A percentile compares a stretch with the other conserved stretches of the same genome.
phyloP scores from a whole-genome alignment of 2,888 invertebrate species.

The Agriopis marginaria region DNA sequence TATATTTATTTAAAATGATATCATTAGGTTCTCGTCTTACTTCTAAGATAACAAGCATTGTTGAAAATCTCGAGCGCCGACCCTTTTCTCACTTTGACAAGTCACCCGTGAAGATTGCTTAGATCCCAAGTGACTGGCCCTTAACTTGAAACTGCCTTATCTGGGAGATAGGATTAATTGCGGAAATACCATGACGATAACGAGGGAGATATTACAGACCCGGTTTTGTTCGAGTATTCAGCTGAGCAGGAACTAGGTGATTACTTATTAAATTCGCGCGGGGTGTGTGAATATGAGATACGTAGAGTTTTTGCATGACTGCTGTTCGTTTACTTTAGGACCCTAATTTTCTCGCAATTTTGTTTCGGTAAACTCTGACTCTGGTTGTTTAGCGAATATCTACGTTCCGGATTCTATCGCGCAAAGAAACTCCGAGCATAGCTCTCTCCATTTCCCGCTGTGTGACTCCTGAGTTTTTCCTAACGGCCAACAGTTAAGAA shows the following conservation, averaged over 20 bases:
- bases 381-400: no score
- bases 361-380: no score
- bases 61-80: conserved; percentile 84
- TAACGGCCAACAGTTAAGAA: no score
- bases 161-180: conserved; percentile 83
- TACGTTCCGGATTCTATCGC: no score
- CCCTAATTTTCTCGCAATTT: no score
- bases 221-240: conserved; percentile 59
- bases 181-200: conserved; percentile 81
- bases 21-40: conserved; percentile 82
- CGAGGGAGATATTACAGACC: conserved; percentile 76
- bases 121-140: conserved; percentile 82
- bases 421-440: no score
- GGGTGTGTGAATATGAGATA: background rate
- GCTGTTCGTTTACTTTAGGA: no score
- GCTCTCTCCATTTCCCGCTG: no score
- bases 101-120: conserved; percentile 86
- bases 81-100: conserved; percentile 85
- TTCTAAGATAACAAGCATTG: conserved; percentile 86
- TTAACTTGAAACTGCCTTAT: conserved; percentile 84
- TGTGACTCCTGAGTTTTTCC: no score
- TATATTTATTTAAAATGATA: conserved; percentile 81
- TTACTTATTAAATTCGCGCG: conserved; percentile 13
- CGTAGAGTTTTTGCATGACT: background rate
- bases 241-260: conserved; percentile 39